Percentiles rank a stretch among this genome's conserved stretches.
These are phyloP conservation scores for Brenthis hecate DNA, from an alignment of 2,888 invertebrate species.

Conservation along the genomic window DNA sequence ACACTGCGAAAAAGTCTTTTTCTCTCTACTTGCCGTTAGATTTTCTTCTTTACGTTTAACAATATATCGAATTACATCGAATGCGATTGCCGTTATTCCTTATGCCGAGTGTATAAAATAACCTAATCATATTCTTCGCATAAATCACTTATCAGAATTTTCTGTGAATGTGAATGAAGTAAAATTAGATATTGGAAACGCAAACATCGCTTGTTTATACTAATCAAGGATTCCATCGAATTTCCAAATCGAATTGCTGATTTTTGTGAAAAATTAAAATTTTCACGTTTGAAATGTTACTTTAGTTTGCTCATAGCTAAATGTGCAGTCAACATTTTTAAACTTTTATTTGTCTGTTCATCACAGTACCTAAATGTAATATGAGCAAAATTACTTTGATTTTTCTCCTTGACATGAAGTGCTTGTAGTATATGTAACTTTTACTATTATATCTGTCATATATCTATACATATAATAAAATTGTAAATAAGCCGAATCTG, in stretches of 20 bases:
- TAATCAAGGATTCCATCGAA: slow-evolving; percentile 32
- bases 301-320: slow-evolving; percentile 14
- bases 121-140: slow-evolving; percentile 33
- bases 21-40: not conserved
- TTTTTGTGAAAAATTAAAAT: slow-evolving; percentile 33
- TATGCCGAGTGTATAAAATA: slow-evolving; percentile 13
- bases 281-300: slow-evolving; percentile 3
- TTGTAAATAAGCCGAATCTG: no score
- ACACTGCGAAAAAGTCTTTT: no score
- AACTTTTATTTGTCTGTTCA: no score
- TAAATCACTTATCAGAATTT: slow-evolving; percentile 40
- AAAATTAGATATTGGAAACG: slow-evolving; percentile 37
- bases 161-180: slow-evolving; percentile 38
- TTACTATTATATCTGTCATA: no score
- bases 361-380: no score
- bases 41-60: slow-evolving; percentile 2
- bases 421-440: no score
- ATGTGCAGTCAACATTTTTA: not conserved
- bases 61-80: slow-evolving; percentile 8
- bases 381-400: no score
- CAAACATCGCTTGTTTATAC: slow-evolving; percentile 44
- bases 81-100: slow-evolving; percentile 9
- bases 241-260: slow-evolving; percentile 34
- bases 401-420: no score
- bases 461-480: no score